phyloP scores from a whole-genome alignment of 2,888 invertebrate species.

The Spicauda simplicius region DNA sequence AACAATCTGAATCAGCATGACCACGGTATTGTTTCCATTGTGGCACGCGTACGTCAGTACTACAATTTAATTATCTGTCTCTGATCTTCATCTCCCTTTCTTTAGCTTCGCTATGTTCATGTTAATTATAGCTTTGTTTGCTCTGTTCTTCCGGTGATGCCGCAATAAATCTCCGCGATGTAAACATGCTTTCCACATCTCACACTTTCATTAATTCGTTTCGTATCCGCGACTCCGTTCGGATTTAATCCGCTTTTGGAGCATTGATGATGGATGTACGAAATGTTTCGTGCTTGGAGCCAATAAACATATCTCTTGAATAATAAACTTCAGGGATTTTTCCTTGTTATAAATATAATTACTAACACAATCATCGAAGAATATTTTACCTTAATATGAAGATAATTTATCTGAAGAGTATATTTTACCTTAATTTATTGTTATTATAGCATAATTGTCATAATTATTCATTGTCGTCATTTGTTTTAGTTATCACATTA shows the following conservation, averaged over 20 bases:
- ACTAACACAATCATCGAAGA: too few relatives aligned
- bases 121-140: conserved; percentile 72
- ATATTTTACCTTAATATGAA: too few relatives aligned
- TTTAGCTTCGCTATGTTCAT: conserved; percentile 48
- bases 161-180: conserved; percentile 60
- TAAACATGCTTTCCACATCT: conserved; percentile 56
- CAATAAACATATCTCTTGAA: neutral
- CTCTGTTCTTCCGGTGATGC: conserved; percentile 63
- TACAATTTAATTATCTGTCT: conserved; percentile 18
- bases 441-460: neutral
- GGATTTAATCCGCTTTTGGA: conserved; percentile 19
- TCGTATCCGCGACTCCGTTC: conserved; percentile 44
- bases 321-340: too few relatives aligned
- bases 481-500: too few relatives aligned
- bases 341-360: too few relatives aligned
- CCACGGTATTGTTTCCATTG: neutral
- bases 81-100: conserved; percentile 10
- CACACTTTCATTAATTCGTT: conserved; percentile 40
- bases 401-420: too few relatives aligned
- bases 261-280: conserved; percentile 9
- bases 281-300: neutral
- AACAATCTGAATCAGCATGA: too few relatives aligned
- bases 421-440: too few relatives aligned
- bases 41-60: neutral
- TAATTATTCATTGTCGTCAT: neutral